Conservation (phyloP, 2,113 vertebrate species). For the Podiceps cristatus region DNA sequence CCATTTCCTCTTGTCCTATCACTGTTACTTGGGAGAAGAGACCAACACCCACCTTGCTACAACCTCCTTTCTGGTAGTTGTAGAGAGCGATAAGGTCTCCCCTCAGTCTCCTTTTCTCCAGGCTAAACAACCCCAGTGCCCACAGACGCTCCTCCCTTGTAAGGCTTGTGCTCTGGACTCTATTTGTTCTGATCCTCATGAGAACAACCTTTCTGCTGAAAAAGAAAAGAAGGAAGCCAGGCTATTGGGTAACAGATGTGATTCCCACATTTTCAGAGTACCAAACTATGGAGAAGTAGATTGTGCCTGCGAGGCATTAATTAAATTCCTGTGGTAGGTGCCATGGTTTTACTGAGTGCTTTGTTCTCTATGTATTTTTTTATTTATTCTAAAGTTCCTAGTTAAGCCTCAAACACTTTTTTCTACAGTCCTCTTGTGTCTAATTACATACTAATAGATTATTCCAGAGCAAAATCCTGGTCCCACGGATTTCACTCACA, state of each 20-base stretch:
- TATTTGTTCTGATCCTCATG: neutral
- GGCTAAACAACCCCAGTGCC: too few species aligned
- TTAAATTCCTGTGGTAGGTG: neutral
- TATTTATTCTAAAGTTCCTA: neutral
- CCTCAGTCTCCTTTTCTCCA: too few species aligned
- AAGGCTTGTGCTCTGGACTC: too few species aligned
- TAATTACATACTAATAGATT: conserved; percentile 15
- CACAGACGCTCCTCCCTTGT: too few species aligned
- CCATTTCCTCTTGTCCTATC: too few species aligned
- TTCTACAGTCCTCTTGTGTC: neutral
- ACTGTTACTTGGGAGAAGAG: too few species aligned
- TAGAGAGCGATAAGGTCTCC: too few species aligned
- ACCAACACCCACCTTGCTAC: too few species aligned
- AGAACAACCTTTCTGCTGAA: neutral
- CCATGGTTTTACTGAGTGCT: neutral
- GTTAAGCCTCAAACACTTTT: conserved; percentile 13
- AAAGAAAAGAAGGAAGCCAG: neutral
- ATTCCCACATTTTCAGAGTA: neutral
- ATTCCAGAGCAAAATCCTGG: conserved; percentile 4
- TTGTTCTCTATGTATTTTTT: conserved; percentile 27
- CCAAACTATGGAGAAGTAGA: neutral
- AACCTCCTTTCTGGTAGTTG: too few species aligned
- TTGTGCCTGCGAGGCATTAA: neutral
- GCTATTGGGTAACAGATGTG: neutral
- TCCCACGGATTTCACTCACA: neutral